phyloP scores from a whole-genome alignment of 2,113 vertebrate genomes.

The Myanophis thanlyinensis region DNA sequence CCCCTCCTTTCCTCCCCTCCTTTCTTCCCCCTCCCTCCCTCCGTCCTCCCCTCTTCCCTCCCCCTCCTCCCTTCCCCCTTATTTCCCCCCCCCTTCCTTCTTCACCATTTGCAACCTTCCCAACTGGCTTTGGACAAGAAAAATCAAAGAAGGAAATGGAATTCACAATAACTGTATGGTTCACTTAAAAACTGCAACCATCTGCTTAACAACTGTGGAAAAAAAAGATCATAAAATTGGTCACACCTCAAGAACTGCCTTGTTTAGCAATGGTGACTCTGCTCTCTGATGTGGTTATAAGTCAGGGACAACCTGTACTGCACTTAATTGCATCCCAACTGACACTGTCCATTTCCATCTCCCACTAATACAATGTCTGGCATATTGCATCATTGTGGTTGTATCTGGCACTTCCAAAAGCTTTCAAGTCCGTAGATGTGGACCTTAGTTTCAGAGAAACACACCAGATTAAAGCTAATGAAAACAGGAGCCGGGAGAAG shows the following conservation, averaged over 20 bases:
- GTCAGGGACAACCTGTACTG: not conserved
- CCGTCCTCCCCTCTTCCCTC: fast-evolving
- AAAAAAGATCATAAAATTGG: not conserved
- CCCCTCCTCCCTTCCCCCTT: too few species aligned
- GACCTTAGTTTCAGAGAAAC: not conserved
- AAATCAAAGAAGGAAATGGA: not conserved
- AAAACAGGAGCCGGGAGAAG: not conserved
- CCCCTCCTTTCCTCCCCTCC: not conserved
- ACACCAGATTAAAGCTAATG: not conserved
- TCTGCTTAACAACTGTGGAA: not conserved
- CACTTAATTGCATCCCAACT: not conserved
- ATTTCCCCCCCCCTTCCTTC: too few species aligned
- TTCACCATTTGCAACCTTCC: not conserved
- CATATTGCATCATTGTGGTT: not conserved
- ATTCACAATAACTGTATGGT: not conserved
- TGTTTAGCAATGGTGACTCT: not conserved
- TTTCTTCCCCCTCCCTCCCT: not conserved
- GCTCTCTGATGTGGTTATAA: not conserved
- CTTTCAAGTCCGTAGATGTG: not conserved
- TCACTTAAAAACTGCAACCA: not conserved
- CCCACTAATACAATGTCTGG: not conserved
- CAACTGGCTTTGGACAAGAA: not conserved
- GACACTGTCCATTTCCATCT: not conserved
- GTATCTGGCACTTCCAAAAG: not conserved
- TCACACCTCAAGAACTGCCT: not conserved